These are phyloP conservation scores for Petrocephalus microphthalmus DNA, from an alignment of 2,113 vertebrate species.

Conservation along the genomic window DNA sequence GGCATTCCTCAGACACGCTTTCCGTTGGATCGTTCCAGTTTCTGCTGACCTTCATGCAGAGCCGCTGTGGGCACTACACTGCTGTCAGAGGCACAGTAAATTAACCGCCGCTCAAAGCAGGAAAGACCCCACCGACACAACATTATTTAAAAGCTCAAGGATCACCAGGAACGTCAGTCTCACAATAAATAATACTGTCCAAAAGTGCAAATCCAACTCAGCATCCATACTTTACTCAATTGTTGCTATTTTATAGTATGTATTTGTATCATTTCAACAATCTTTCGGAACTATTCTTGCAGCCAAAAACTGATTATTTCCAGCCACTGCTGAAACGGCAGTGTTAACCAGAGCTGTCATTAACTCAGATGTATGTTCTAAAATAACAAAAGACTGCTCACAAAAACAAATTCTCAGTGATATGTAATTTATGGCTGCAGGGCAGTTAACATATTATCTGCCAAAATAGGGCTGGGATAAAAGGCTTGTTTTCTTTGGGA, in stretches of 20 bases:
- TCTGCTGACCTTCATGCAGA: conserved; percentile 41
- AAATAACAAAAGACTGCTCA: background rate
- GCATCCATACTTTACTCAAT: background rate
- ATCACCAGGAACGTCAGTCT: background rate
- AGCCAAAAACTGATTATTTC: background rate
- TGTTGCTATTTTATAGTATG: background rate
- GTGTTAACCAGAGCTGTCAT: background rate
- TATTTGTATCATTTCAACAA: background rate
- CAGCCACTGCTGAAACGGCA: no score
- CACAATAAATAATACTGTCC: background rate
- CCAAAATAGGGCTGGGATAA: background rate
- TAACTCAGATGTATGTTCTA: background rate
- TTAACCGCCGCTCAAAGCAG: background rate
- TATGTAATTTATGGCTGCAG: background rate
- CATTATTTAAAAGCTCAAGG: background rate
- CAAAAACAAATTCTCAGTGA: background rate
- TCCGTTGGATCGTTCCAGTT: conserved; percentile 35
- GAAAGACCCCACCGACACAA: background rate
- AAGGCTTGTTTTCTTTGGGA: background rate
- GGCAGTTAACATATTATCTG: background rate
- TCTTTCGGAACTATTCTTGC: background rate
- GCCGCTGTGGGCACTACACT: background rate
- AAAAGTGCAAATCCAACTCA: background rate
- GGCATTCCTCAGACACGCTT: conserved; percentile 31
- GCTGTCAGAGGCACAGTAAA: background rate